A percentile compares a stretch with the other conserved stretches of the same genome.
phyloP scores from a whole-genome alignment of 2,888 invertebrate genomes.

The Ctenicera cuprea region DNA sequence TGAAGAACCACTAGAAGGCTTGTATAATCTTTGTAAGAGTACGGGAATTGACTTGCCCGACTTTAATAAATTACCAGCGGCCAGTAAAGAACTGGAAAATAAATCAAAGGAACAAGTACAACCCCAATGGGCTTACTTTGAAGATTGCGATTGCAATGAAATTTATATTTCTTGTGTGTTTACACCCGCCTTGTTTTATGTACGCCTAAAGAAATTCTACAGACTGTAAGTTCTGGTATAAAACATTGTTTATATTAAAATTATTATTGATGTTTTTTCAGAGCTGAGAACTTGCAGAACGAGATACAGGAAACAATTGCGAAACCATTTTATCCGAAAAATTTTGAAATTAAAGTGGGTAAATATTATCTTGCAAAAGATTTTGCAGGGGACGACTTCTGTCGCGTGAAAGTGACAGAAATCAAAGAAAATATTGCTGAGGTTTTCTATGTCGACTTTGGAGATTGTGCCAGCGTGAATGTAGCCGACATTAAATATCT shows the following conservation, averaged over 20 bases:
- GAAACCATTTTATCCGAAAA: conserved; percentile 55
- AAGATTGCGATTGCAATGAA: conserved; percentile 68
- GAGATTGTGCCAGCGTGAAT: conserved; percentile 74
- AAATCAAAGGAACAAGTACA: conserved; percentile 54
- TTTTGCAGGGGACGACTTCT: conserved; percentile 71
- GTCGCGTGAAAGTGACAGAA: conserved; percentile 73
- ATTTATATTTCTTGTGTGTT: conserved; percentile 73
- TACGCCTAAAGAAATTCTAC: conserved; percentile 73
- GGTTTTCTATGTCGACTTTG: conserved; percentile 80
- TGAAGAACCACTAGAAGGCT: conserved; percentile 72
- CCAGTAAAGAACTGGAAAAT: conserved; percentile 43
- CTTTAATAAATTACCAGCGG: conserved; percentile 53
- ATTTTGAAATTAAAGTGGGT: conserved; percentile 67
- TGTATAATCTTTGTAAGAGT: conserved; percentile 73
- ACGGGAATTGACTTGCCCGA: conserved; percentile 66
- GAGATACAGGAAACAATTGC: conserved; percentile 69
- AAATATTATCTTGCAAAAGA: conserved; percentile 75
- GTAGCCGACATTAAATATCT: conserved; percentile 72
- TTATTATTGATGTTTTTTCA: conserved; percentile 5
- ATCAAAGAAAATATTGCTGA: conserved; percentile 70
- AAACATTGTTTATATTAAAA: neutral
- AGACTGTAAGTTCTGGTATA: conserved; percentile 63
- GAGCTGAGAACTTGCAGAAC: conserved; percentile 68
- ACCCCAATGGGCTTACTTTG: conserved; percentile 75
- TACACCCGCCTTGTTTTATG: conserved; percentile 73